Conservation (phyloP, 2,113 vertebrate genomes). For the Ctenomys sociabilis region DNA sequence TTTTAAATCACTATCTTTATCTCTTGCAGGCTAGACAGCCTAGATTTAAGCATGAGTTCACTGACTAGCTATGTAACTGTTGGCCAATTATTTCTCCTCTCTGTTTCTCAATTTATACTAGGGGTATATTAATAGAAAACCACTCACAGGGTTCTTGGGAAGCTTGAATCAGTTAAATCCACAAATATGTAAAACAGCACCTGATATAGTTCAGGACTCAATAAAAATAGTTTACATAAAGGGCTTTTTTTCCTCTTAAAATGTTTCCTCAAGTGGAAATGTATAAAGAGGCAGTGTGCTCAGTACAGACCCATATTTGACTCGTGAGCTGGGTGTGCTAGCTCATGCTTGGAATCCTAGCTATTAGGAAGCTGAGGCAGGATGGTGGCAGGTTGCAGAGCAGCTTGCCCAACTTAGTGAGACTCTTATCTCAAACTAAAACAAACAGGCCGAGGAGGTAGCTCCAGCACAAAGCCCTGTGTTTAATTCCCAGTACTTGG, state of each 20-base stretch:
- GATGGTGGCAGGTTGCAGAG: not conserved
- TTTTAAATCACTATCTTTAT: not conserved
- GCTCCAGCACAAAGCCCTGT: too few species aligned
- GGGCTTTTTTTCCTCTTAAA: not conserved
- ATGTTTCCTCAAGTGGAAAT: not conserved
- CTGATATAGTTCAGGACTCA: not conserved
- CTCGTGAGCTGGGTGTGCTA: not conserved
- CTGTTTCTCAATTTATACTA: not conserved
- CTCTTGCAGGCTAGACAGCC: not conserved
- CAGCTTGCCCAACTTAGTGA: not conserved
- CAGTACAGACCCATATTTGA: not conserved
- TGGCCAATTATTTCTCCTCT: constrained; percentile 20
- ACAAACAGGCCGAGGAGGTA: not conserved
- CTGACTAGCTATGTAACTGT: not conserved
- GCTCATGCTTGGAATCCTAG: not conserved
- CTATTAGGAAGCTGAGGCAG: not conserved
- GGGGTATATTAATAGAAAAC: constrained; percentile 31
- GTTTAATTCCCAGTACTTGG: not conserved
- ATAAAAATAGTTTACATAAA: not conserved
- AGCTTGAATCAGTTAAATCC: not conserved
- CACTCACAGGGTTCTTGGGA: not conserved
- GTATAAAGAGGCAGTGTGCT: not conserved
- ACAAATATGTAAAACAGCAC: not conserved
- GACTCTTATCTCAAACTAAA: not conserved
- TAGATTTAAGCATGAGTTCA: constrained; percentile 39